phyloP scores from a whole-genome alignment of 1,140 invertebrate genomes.

The Listronotus oregonensis region DNA sequence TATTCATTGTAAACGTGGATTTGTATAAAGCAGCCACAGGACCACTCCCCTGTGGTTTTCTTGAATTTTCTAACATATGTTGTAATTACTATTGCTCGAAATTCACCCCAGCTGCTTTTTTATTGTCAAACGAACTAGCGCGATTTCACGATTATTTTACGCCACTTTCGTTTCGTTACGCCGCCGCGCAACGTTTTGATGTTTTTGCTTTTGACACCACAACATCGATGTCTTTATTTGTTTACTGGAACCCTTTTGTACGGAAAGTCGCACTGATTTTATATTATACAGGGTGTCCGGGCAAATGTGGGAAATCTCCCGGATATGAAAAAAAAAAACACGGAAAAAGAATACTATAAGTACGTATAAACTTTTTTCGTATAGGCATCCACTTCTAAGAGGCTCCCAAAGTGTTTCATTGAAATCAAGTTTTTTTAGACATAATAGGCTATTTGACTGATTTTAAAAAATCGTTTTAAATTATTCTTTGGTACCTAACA shows the following conservation, averaged over 20 bases:
- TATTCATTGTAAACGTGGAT: conserved; percentile 42
- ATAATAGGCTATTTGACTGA: no score
- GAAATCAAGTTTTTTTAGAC: no score
- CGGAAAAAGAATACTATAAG: no score
- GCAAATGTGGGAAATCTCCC: no score
- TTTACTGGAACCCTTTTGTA: background rate
- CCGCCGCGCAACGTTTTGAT: background rate
- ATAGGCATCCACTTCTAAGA: no score
- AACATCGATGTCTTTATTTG: background rate
- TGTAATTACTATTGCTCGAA: conserved; percentile 45
- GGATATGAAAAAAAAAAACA: no score
- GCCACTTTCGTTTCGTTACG: conserved; percentile 33
- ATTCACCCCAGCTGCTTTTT: conserved; percentile 45
- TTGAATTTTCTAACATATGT: conserved; percentile 50
- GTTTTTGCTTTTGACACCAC: conserved; percentile 4
- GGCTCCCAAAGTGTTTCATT: no score
- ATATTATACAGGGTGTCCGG: no score
- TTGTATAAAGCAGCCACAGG: conserved; percentile 43
- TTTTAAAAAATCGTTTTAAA: no score
- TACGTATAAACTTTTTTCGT: no score
- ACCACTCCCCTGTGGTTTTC: conserved; percentile 48
- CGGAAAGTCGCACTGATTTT: background rate
- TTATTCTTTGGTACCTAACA: no score
- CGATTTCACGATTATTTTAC: conserved; percentile 37
- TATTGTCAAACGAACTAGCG: conserved; percentile 34